Evolutionary conservation across 2,888 invertebrate genomes (phyloP), one percentile per base, ranked within the genome.

Genomic region (Apamea anceps): DNA sequence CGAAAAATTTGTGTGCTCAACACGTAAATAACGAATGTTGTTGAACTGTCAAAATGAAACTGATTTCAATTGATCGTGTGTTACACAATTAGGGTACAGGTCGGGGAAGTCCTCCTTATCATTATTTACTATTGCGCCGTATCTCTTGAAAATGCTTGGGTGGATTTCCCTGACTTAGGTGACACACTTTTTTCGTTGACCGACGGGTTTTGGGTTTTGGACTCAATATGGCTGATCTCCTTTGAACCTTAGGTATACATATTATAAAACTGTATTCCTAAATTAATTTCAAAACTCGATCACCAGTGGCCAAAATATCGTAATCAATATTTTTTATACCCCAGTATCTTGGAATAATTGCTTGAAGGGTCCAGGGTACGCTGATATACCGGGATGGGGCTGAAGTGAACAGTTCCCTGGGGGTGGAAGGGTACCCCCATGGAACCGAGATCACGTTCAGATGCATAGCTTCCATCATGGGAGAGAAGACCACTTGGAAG

Each of bases 391-490:
- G 98, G 81, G 98, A 98, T 90, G 98, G 98, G 0, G 97, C 98
- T 54, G 98, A 98, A 45, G 94, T 98, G 0, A 97, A 98, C 72
- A 97, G 97, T 12, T 97, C 98, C 4, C 95, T 97, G n/a, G 97
- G 96, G 7, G 93, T 98, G 86, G 97, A 98, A 76, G 97, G 97
- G 12, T 98, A 98, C 92, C 98, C 98, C 8, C 98, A 98, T 90
- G 98, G 98, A 0, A 98, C 98, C 0, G 98, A 98, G 95, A 98
- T 99, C 74, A 98, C 98, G 12, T 99, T 98, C 94, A 98, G 98
- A 90, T 99, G 99, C 93, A 98, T 98, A 87, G 98, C 98, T 1
- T 98, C 98, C 85, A 98, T 98, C 67, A 98, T 98, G 96, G 98
- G 98, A 0, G 98, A 98, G 94, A 98, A 98, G 91, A 98, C 98